Percentiles rank a stretch among this genome's conserved stretches.
Conservation (phyloP, 1,140 invertebrate genomes). For the Sinonovacula constricta region DNA sequence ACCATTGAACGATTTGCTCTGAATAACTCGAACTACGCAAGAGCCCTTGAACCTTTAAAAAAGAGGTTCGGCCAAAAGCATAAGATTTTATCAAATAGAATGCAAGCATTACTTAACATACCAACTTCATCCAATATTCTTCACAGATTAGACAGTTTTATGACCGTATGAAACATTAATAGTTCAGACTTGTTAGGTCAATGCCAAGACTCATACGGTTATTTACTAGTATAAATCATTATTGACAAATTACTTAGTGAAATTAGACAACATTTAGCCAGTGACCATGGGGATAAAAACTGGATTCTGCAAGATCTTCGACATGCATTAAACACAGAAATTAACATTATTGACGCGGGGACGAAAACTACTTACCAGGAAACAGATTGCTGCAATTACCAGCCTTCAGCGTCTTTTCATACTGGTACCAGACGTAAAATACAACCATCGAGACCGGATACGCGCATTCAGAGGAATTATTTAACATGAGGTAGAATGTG, state of each 20-base stretch:
- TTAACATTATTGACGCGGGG: slow-evolving; percentile 16
- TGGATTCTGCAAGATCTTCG: slow-evolving; percentile 7
- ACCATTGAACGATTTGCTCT: too few relatives aligned
- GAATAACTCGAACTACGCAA: too few relatives aligned
- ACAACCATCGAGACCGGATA: too few relatives aligned
- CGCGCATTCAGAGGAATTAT: too few relatives aligned
- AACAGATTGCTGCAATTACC: too few relatives aligned
- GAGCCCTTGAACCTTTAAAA: too few relatives aligned
- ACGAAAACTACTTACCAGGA: slow-evolving; percentile 14
- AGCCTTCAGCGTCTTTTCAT: too few relatives aligned
- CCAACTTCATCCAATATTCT: slow-evolving; percentile 13
- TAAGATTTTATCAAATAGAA: slow-evolving; percentile 51
- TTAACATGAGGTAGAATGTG: too few relatives aligned
- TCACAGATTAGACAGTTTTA: slow-evolving; percentile 33
- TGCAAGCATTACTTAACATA: slow-evolving; percentile 39
- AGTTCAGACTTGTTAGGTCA: slow-evolving; percentile 6
- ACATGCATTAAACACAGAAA: background rate
- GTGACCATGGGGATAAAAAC: background rate
- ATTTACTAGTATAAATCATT: slow-evolving; percentile 1
- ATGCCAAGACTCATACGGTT: background rate
- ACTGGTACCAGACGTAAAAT: too few relatives aligned
- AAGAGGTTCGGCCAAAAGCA: slow-evolving; percentile 48
- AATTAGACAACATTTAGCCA: background rate
- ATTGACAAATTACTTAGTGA: slow-evolving; percentile 1
- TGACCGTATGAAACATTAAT: slow-evolving; percentile 41